Evolutionary conservation across 2,113 vertebrate species (phyloP).

Genomic region (Struthidea cinerea): DNA sequence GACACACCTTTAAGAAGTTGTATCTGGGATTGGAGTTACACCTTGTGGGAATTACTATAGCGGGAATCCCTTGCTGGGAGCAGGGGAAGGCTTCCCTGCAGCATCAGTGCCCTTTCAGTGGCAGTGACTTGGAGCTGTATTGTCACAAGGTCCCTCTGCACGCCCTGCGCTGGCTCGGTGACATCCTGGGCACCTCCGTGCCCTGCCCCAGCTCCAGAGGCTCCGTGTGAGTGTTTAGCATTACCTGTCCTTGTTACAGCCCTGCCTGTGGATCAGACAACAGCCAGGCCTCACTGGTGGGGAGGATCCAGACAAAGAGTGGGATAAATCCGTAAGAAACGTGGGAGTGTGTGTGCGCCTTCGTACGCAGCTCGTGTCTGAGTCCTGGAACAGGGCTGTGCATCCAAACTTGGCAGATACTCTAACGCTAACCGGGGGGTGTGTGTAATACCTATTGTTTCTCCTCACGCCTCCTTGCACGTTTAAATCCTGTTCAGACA

Average conservation of each 20-base stretch:
- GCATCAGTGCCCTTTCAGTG: background rate
- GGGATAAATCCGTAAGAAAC: background rate
- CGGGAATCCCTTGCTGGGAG: background rate
- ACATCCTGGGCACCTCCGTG: background rate
- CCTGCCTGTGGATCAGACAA: background rate
- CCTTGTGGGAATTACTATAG: background rate
- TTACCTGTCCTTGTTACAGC: background rate
- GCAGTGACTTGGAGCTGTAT: background rate
- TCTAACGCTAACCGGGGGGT: background rate
- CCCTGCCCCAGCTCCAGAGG: background rate
- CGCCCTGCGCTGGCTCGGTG: accelerated
- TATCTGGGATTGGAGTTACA: background rate
- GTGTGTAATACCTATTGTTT: too few species aligned
- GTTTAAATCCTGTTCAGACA: background rate
- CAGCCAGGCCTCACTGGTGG: background rate
- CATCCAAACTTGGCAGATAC: too few species aligned
- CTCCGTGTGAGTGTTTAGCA: accelerated
- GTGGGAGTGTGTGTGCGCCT: accelerated
- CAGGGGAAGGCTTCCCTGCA: background rate
- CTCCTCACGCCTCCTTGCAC: background rate
- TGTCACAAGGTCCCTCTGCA: background rate
- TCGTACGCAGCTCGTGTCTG: accelerated
- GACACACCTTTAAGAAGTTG: background rate
- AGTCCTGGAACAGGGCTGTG: background rate
- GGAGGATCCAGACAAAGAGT: background rate